phyloP scores from a whole-genome alignment of 1,140 invertebrate genomes.

The Anoplophora glabripennis region DNA sequence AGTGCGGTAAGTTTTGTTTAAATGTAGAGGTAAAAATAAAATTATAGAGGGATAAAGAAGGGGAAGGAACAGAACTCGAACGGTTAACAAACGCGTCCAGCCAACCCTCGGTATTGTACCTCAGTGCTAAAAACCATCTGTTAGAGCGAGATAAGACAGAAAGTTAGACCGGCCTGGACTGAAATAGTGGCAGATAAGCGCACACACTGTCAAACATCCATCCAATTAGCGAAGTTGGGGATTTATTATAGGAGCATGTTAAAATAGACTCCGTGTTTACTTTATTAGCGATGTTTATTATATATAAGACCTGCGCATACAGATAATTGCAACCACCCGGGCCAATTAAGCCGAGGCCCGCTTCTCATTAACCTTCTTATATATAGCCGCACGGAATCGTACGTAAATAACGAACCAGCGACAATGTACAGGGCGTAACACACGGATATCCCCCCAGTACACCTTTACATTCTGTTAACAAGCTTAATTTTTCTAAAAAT shows the following conservation, averaged over 20 bases:
- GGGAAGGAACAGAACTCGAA: too few species aligned
- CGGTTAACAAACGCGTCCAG: too few species aligned
- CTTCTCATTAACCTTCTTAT: slow-evolving; percentile 5
- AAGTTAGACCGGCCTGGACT: slow-evolving; percentile 18
- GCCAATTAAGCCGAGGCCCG: background rate
- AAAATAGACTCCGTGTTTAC: slow-evolving; percentile 33
- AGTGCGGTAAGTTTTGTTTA: too few species aligned
- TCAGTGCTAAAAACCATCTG: slow-evolving; percentile 20
- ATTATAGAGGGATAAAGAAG: too few species aligned
- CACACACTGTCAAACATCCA: slow-evolving; percentile 35
- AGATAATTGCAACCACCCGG: slow-evolving; percentile 8
- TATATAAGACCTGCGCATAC: background rate
- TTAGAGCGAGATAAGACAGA: slow-evolving; percentile 23
- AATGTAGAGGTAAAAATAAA: too few species aligned
- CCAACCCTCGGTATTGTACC: too few species aligned
- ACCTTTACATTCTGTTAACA: too few species aligned
- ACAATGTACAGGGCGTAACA: too few species aligned
- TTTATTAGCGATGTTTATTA: slow-evolving; percentile 14
- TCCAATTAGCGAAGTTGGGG: slow-evolving; percentile 32
- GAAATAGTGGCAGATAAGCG: slow-evolving; percentile 28
- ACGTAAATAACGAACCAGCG: too few species aligned
- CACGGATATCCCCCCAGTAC: too few species aligned
- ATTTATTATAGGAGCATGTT: slow-evolving; percentile 32
- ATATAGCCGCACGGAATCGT: too few species aligned
- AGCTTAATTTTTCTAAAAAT: too few species aligned